Percentiles rank a stretch among this genome's conserved stretches.
Evolutionary conservation across 2,888 invertebrate species (phyloP).

Genomic region (Gortyna flavago): DNA sequence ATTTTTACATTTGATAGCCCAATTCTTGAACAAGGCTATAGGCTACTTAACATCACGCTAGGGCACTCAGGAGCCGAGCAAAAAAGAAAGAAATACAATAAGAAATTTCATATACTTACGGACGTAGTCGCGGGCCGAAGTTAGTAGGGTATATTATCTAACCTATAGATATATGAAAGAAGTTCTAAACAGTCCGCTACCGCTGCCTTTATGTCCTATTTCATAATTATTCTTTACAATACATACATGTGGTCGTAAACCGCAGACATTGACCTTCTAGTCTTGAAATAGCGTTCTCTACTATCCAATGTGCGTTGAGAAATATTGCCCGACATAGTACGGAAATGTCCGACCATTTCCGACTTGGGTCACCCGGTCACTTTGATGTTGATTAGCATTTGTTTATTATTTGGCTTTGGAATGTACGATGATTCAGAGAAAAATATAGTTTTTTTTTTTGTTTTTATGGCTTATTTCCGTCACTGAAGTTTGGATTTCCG

Average conservation of each 20-base stretch:
- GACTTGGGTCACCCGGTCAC: conserved; percentile 48
- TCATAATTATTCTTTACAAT: conserved; percentile 48
- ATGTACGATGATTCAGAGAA: not conserved
- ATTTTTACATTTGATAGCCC: too few relatives aligned
- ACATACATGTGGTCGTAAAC: conserved; percentile 69
- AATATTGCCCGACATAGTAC: conserved; percentile 49
- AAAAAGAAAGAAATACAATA: not conserved
- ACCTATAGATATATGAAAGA: too few relatives aligned
- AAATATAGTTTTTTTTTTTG: not conserved
- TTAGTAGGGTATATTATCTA: not conserved
- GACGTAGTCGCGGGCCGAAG: not conserved
- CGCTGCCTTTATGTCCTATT: conserved; percentile 41
- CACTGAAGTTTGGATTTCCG: not conserved
- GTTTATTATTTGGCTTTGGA: conserved; percentile 14
- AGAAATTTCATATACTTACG: not conserved
- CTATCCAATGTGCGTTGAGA: conserved; percentile 68
- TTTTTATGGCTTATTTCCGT: not conserved
- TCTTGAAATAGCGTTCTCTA: conserved; percentile 77
- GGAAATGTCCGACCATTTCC: conserved; percentile 50
- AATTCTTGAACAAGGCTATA: too few relatives aligned
- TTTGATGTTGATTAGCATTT: conserved; percentile 26
- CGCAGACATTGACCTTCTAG: conserved; percentile 86
- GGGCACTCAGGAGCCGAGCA: not conserved
- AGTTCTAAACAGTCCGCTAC: not conserved
- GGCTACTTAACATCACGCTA: too few relatives aligned